Base-by-base conservation (phyloP, 2,888 invertebrate species). In the Lochmaea crataegi region DNA sequence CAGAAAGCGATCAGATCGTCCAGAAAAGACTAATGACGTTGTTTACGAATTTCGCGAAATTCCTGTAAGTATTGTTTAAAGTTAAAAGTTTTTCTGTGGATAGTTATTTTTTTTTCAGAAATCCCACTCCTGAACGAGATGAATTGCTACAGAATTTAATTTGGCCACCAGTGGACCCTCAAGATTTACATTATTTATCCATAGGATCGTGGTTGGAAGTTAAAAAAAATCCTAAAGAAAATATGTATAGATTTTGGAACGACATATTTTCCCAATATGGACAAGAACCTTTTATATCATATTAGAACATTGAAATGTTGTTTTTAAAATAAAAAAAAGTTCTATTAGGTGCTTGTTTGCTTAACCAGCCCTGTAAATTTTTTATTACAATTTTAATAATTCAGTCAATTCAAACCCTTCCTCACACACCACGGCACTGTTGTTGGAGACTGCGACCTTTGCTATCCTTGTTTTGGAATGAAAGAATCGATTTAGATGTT, bases 81-180 rank as follows among this genome's bases (percentile, higher is more conserved):
- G 1, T 58, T 12, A 12, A 45, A 38, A 11, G 16, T 1, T 45
- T 45, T 38, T 53, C 14, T 41, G 10, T n/a, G 14, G 58, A 42
- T 12, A n/a, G 2, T 32, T 14, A 9, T 66, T 67, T 64, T 42
- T n/a, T 56, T 74, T 74, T 51, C 16, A 81, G 81, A 53, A 83
- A 86, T 70, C 87, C 87, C 1, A 84, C 85, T 9, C 85, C 85
- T 2, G 60, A 76, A 0, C 38, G 22, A 57, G 63, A 41, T 9
- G 67, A 77, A 0, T n/a, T 78, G 12, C 70, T 78, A 10, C 73
- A 78, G 48, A 74, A 78, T 41, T 71, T 78, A 1, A 74, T 64
- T 32, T 81, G 80, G 79, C 79, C 79, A 0, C 70, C 66, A 16
- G 72, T 78, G 0, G 42, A 69, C 60, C 42, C 72, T 2, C 42